Evolutionary conservation across 2,113 vertebrate species (phyloP).

Genomic region (Percopsis transmontana): DNA sequence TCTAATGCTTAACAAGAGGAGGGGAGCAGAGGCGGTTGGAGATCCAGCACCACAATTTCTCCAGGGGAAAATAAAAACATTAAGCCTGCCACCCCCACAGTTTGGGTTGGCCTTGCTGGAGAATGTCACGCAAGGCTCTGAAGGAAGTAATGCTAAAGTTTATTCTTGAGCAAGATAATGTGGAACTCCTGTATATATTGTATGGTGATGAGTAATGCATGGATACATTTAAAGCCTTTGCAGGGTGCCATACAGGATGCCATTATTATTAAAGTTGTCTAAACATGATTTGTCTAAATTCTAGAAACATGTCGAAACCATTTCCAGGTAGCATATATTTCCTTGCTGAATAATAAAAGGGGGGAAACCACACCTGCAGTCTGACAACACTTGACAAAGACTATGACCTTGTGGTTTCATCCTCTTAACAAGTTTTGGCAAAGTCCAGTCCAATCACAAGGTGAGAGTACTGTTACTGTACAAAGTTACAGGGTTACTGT

Average conservation of each 20-base stretch:
- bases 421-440: conserved; percentile 40
- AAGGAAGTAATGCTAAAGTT: conserved; percentile 14
- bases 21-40: neutral
- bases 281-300: too few species aligned
- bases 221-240: too few species aligned
- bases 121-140: conserved; percentile 18
- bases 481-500: conserved; percentile 32
- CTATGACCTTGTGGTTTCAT: conserved; percentile 18
- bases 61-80: too few species aligned
- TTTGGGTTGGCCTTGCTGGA: conserved; percentile 14
- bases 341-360: neutral
- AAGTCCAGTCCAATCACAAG: conserved; percentile 28
- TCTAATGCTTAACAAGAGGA: conserved; percentile 10
- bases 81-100: neutral
- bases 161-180: conserved; percentile 5
- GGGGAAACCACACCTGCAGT: conserved; percentile 2
- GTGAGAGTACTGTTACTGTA: conserved; percentile 16
- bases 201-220: too few species aligned
- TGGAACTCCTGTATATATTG: too few species aligned
- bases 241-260: too few species aligned
- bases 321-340: neutral
- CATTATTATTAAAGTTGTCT: too few species aligned
- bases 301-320: neutral
- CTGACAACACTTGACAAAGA: neutral
- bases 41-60: too few species aligned